Conservation (phyloP, 2,797 vertebrate genomes). For the Hippopotamyrus pictus region DNA sequence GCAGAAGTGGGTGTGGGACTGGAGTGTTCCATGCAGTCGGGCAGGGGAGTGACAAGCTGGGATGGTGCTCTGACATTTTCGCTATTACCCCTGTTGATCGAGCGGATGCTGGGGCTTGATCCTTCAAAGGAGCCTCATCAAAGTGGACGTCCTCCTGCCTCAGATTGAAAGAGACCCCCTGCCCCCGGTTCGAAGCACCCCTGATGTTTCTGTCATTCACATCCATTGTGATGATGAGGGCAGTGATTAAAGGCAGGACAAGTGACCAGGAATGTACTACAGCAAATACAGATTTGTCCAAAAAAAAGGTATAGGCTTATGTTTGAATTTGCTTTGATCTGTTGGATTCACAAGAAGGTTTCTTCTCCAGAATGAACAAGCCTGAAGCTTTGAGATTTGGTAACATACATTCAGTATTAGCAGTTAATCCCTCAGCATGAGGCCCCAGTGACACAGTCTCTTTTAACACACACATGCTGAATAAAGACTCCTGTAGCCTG, state of each 20-base stretch:
- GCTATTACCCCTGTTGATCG: constrained; percentile 6
- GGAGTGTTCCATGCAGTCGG: background rate
- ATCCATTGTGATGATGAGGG: background rate
- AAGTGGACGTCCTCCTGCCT: background rate
- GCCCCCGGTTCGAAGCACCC: background rate
- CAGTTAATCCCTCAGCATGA: background rate
- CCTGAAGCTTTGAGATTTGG: background rate
- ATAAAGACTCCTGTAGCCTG: background rate
- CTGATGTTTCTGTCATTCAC: background rate
- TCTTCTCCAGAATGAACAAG: background rate
- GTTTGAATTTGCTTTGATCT: background rate
- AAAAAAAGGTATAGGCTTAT: background rate
- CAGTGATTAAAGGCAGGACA: constrained; percentile 6
- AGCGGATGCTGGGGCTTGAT: background rate
- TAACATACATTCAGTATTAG: background rate
- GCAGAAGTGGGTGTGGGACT: background rate
- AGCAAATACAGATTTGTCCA: background rate
- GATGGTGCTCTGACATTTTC: background rate
- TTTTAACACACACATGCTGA: background rate
- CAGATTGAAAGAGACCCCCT: background rate
- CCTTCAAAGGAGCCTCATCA: constrained; percentile 12
- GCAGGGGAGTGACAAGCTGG: background rate
- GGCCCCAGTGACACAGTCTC: background rate
- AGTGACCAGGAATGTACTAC: background rate
- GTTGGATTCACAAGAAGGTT: background rate